Percentiles rank a stretch among this genome's conserved stretches.
These are phyloP conservation scores for Amia ocellicauda DNA, from an alignment of 2,113 vertebrate species.

Conservation along the genomic window DNA sequence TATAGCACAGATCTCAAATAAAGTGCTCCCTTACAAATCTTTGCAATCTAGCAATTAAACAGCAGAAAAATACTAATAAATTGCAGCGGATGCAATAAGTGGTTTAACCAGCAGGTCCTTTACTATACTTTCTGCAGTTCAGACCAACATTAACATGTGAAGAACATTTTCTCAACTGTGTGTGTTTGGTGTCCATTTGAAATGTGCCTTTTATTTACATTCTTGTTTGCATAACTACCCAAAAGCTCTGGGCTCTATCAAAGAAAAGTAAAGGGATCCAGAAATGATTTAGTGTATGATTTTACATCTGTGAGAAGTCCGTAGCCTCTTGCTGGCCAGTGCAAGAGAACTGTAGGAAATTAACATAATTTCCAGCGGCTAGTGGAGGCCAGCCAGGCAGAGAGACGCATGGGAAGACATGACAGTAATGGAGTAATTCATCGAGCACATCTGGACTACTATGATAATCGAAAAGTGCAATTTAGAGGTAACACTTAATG, in stretches of 20 bases:
- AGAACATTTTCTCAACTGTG: too few species aligned
- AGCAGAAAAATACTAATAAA: neutral
- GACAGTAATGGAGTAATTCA: neutral
- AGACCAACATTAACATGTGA: too few species aligned
- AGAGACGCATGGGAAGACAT: neutral
- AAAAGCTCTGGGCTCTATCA: neutral
- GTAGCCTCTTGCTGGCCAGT: neutral
- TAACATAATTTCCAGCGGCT: neutral
- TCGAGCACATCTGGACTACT: neutral
- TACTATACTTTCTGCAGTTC: too few species aligned
- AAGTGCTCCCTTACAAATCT: constrained; percentile 1
- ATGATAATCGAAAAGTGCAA: neutral
- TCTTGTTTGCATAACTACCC: neutral
- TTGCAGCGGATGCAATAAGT: too few species aligned
- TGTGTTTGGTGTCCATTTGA: too few species aligned
- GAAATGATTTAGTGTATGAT: too few species aligned
- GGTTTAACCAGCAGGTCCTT: too few species aligned
- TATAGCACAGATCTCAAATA: neutral
- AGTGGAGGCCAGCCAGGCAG: neutral
- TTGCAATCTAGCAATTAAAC: neutral
- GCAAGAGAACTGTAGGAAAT: neutral
- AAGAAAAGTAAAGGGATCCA: neutral
- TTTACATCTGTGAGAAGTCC: neutral
- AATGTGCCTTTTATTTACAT: neutral
- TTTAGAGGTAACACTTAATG: too few species aligned